Conservation (phyloP, 37 sponge, comb jelly and placozoan species). For the Hormiphora californensis region DNA sequence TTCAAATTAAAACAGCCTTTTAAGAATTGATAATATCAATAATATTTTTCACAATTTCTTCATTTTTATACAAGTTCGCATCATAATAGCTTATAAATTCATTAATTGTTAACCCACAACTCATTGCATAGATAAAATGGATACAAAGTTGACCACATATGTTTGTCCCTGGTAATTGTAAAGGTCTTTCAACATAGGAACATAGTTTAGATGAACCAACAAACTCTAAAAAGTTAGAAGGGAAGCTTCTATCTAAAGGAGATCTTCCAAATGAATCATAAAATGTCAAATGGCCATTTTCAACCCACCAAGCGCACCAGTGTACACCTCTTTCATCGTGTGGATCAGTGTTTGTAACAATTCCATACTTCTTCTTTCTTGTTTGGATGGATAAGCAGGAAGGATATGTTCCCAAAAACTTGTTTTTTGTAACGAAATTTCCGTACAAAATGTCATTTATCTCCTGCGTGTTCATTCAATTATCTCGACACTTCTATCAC, state of each 20-base stretch:
- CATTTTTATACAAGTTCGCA: background rate
- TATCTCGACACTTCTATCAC: background rate
- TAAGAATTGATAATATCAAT: background rate
- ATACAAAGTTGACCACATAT: background rate
- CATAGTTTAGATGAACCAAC: background rate
- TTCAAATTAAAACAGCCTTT: background rate
- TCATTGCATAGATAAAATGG: background rate
- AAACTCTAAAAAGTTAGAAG: background rate
- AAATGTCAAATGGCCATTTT: background rate
- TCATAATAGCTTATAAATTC: background rate
- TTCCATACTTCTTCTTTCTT: background rate
- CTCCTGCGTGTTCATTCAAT: background rate
- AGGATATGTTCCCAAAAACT: background rate
- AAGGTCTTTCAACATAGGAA: background rate
- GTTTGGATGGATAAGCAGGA: background rate
- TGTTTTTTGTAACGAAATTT: background rate
- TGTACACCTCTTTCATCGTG: background rate
- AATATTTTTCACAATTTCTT: background rate
- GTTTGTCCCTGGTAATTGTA: background rate
- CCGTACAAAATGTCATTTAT: background rate
- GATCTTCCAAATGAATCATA: background rate
- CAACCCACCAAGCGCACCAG: conserved; percentile 1
- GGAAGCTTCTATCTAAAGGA: background rate
- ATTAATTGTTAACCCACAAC: background rate
- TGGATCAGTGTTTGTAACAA: background rate